Base-by-base conservation (phyloP, 2,113 vertebrate species). In the Peucedramus taeniatus region DNA sequence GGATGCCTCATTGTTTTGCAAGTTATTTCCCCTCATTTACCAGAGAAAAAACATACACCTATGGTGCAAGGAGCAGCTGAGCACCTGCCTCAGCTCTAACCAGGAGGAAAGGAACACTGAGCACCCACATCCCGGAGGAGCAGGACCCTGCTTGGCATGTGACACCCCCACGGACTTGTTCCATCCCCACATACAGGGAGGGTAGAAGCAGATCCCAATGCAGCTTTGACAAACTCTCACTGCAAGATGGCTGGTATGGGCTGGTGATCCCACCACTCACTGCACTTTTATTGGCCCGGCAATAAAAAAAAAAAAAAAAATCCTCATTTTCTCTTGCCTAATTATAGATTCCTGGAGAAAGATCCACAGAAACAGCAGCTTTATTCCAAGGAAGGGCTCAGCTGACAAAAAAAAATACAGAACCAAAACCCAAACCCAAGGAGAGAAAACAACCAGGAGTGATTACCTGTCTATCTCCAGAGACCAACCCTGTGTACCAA, bases 121-220 rank as follows among this genome's bases (percentile, higher is more conserved):
- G 28, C 19, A 49, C 11, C 13, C 2, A 1, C 7, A 70, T 2
- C 10, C 40, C 11, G 7, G 56, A 70, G 50, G 3, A 90, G 35
- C 6, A 15, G n/a, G 7, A 33, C 15, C 10, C 40, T 74, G 27
- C 18, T 35, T 40, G 28, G 31, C 28, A 65, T 3, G 0, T 23
- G 19, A 33, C 26, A 65, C 9, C 13, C 26, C 17, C 0, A 0
- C 8, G 54, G 72, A 37, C n/a, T 13, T 10, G 1, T 18, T 39
- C 20, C 16, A 31, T 9, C 16, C 31, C 26, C 35, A 45, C 13
- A 3, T 5, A 8, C 5, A n/a, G 8, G 3, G 9, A 13, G 9
- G 8, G 5, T 47, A 59, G 1, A 9, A 74, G 56, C 26, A 59
- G 51, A 63, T 61, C 35, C 33, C 1, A 0, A 22, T 1, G 0